These are phyloP conservation scores for Nerophis ophidion DNA, from an alignment of 2,113 vertebrate species.

Conservation along the genomic window DNA sequence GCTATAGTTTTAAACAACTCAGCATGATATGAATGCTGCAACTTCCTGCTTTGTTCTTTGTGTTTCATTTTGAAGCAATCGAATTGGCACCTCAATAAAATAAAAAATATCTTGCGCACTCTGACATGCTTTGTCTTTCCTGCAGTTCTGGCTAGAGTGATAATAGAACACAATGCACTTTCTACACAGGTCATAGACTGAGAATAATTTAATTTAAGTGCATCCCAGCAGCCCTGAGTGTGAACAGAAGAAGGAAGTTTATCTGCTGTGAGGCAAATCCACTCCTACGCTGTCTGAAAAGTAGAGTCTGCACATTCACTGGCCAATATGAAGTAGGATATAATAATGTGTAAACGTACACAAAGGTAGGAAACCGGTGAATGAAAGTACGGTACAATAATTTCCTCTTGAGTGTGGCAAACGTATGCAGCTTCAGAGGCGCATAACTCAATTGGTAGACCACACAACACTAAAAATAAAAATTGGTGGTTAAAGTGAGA, in stretches of 20 bases:
- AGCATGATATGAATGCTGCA: slow-evolving; percentile 42
- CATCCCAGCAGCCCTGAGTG: slow-evolving; percentile 9
- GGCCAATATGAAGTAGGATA: too few relatives aligned
- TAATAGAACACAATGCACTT: slow-evolving; percentile 1
- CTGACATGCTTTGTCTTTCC: slow-evolving; percentile 37
- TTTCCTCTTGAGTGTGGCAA: slow-evolving; percentile 11
- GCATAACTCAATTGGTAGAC: slow-evolving; percentile 7
- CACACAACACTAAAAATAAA: slow-evolving; percentile 40
- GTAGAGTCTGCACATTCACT: too few relatives aligned
- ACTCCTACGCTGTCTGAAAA: slow-evolving; percentile 1
- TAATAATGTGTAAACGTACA: too few relatives aligned
- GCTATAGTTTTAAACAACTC: background rate
- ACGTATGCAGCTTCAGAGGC: slow-evolving; percentile 12
- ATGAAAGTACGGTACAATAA: background rate
- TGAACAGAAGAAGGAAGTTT: slow-evolving; percentile 51
- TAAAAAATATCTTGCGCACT: background rate
- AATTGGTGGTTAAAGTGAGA: slow-evolving; percentile 25
- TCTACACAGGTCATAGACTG: slow-evolving; percentile 2
- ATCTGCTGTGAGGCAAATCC: slow-evolving; percentile 16
- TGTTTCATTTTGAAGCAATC: slow-evolving; percentile 21
- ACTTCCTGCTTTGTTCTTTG: slow-evolving; percentile 53
- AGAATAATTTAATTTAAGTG: slow-evolving; percentile 10
- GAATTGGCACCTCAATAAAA: slow-evolving; percentile 26
- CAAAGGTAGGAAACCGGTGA: background rate
- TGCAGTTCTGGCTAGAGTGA: slow-evolving; percentile 1